Conservation (phyloP, 1,140 invertebrate species). For the Pseudomyrmex pallidus region DNA sequence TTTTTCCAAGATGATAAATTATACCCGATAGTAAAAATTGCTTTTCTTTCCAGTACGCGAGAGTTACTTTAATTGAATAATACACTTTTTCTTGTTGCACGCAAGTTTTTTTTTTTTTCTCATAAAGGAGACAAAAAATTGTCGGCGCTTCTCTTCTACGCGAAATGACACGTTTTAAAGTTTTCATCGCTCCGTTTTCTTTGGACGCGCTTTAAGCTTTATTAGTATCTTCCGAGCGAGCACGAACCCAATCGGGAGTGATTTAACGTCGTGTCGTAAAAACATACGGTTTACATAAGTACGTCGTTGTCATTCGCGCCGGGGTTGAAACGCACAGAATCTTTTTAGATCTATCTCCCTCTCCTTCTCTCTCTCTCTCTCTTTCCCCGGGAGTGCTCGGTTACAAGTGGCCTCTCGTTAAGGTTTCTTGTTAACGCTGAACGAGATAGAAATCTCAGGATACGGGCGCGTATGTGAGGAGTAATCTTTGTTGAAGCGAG, state of each 20-base stretch:
- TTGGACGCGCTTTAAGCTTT: conserved; percentile 65
- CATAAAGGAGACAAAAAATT: not conserved
- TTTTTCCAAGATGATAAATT: not conserved
- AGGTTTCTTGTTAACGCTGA: conserved; percentile 67
- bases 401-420: conserved; percentile 67
- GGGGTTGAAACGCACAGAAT: conserved; percentile 58
- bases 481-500: conserved; percentile 42
- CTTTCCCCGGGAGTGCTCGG: conserved; percentile 14
- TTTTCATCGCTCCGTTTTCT: conserved; percentile 70
- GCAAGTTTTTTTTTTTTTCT: not conserved
- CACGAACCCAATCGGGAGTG: conserved; percentile 71
- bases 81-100: too few species aligned
- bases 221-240: conserved; percentile 72
- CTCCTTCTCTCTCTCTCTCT: not conserved
- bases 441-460: conserved; percentile 51
- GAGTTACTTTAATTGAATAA: not conserved
- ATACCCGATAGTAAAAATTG: not conserved
- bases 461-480: conserved; percentile 39
- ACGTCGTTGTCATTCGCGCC: conserved; percentile 74
- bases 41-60: not conserved
- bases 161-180: conserved; percentile 49
- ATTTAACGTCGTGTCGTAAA: conserved; percentile 73
- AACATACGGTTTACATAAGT: conserved; percentile 78
- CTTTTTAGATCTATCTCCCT: conserved; percentile 46
- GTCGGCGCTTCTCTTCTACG: not conserved